Evolutionary conservation across 2,888 invertebrate species (phyloP).

Genomic region (Lepidochrysops patricia): DNA sequence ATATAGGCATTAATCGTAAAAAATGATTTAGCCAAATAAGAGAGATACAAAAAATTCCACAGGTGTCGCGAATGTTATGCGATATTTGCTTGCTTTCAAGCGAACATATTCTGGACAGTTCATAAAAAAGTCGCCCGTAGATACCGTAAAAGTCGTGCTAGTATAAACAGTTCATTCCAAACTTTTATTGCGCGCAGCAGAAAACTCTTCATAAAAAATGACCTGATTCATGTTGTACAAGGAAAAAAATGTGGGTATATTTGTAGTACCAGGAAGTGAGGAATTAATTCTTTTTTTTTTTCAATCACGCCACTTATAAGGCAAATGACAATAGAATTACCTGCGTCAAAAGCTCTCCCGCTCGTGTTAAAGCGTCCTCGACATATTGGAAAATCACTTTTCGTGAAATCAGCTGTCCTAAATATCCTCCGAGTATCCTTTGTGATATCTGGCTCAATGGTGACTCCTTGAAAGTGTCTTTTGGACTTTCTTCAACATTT

Average conservation of each 20-base stretch:
- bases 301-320: neutral
- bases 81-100: too few species aligned
- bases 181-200: neutral
- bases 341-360: conserved; percentile 19
- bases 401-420: conserved; percentile 23
- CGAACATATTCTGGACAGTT: too few species aligned
- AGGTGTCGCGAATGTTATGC: too few species aligned
- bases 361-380: conserved; percentile 23
- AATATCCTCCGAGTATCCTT: conserved; percentile 18
- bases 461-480: neutral
- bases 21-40: too few species aligned
- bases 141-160: too few species aligned
- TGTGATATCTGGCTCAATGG: conserved; percentile 1
- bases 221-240: too few species aligned
- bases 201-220: neutral
- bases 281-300: neutral
- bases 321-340: conserved; percentile 10
- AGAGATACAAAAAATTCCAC: too few species aligned
- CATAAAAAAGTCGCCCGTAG: too few species aligned
- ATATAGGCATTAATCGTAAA: too few species aligned
- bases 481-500: neutral
- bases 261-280: neutral
- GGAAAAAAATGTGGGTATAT: too few species aligned
- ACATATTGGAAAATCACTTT: conserved; percentile 27
- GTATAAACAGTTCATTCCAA: too few species aligned